Base-by-base conservation (phyloP, 2,888 invertebrate genomes). In the Lysandra bellargus region DNA sequence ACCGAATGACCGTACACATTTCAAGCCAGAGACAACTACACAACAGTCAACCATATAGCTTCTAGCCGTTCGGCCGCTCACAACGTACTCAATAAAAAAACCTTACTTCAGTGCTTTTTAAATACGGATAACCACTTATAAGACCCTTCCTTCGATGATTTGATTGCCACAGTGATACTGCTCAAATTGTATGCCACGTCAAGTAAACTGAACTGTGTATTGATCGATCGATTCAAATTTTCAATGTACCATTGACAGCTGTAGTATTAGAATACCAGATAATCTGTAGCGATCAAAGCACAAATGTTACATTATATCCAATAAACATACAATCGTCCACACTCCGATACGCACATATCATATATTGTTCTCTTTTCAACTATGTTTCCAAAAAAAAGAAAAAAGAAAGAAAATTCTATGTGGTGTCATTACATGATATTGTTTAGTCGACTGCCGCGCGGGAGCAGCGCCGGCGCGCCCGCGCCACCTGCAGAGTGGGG, bases 291-390 rank as follows among this genome's bases (percentile, higher is more conserved):
- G 89, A 85, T 87, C 87, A 84, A 89, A 81, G 82, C 87, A 84
- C 83, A 81, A 64, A 30, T 85, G 89, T 90, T 91, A 92, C 92
- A 92, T 87, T 89, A 83, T 86, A 88, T 88, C 84, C 88, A 86
- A 87, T 92, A 93, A 91, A 91, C 92, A 92, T 91, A 92, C 90
- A 88, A 87, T 92, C 89, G 91, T 91, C 90, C 93, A 93, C 92
- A 93, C 93, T 89, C 89, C 89, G 90, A 90, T 92, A 93, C 93
- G 93, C 94, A 94, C 94, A 94, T 93, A 94, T 94, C 93, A 94
- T 93, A 91, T 88, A 90, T 89, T 88, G 84, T 86, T 91, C 87
- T 90, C 88, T 89, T 87, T 89, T 89, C 88, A 79, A 88, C 91
- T 92, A 91, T 90, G 88, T 89, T 90, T 91, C 87, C 89, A 91